phyloP scores from a whole-genome alignment of 2,888 invertebrate species.

The Parnassius orleans region DNA sequence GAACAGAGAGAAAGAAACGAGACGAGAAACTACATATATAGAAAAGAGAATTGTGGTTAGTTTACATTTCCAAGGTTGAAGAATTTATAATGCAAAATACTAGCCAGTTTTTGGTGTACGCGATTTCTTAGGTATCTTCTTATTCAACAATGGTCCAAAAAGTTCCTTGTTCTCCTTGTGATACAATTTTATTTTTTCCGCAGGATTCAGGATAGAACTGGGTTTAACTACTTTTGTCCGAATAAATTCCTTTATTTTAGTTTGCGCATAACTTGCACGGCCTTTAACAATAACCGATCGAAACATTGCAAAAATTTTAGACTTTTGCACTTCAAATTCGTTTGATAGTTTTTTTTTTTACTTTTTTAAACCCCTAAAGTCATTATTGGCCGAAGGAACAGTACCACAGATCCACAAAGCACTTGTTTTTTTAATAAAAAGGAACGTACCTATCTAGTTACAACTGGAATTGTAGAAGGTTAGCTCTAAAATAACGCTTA shows the following conservation, averaged over 20 bases:
- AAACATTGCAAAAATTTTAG: slow-evolving; percentile 44
- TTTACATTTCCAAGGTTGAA: slow-evolving; percentile 47
- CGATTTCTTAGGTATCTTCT: slow-evolving; percentile 64
- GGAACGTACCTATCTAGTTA: no score
- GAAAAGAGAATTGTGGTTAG: slow-evolving; percentile 27
- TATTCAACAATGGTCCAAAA: slow-evolving; percentile 76
- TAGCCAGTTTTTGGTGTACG: slow-evolving; percentile 63
- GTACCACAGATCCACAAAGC: no score
- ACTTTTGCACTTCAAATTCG: not conserved
- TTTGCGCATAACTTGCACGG: slow-evolving; percentile 51
- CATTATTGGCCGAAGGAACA: no score
- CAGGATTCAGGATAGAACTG: slow-evolving; percentile 67
- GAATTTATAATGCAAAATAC: slow-evolving; percentile 46
- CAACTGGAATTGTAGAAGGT: no score
- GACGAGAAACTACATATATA: slow-evolving; percentile 19
- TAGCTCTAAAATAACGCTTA: no score
- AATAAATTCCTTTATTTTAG: slow-evolving; percentile 52
- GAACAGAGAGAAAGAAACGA: not conserved
- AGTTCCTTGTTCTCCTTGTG: slow-evolving; percentile 74
- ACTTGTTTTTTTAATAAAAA: no score
- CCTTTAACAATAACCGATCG: slow-evolving; percentile 57
- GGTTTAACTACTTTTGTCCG: slow-evolving; percentile 68
- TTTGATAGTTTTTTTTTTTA: no score
- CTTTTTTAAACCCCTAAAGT: no score
- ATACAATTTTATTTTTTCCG: slow-evolving; percentile 67